Evolutionary conservation across 2,797 vertebrate genomes (phyloP).

Genomic region (Sternarchorhynchus goeldii): DNA sequence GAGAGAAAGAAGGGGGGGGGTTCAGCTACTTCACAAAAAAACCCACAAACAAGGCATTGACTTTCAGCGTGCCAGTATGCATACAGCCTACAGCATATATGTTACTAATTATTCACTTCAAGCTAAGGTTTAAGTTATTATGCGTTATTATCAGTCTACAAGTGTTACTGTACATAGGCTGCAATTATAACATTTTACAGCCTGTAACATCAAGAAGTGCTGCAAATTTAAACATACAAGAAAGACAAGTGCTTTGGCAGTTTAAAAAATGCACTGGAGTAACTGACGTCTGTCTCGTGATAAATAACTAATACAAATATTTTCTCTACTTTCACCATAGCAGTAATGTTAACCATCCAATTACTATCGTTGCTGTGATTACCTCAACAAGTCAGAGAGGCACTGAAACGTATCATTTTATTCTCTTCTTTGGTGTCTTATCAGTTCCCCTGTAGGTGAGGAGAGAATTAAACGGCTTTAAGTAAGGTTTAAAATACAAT

Average conservation of each 20-base stretch:
- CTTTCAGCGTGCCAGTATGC: not conserved
- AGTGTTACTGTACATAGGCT: no score
- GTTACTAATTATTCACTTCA: no score
- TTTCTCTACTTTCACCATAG: slow-evolving; percentile 13
- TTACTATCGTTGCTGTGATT: not conserved
- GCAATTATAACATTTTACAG: no score
- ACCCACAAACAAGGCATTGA: not conserved
- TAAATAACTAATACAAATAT: no score
- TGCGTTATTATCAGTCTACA: not conserved
- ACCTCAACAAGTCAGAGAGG: not conserved
- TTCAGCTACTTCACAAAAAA: not conserved
- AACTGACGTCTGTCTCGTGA: not conserved
- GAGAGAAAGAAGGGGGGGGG: slow-evolving; percentile 24
- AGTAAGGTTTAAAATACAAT: no score
- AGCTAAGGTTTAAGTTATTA: not conserved
- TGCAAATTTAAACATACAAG: not conserved
- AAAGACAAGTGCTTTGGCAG: not conserved
- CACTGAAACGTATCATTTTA: no score
- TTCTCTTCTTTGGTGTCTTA: no score
- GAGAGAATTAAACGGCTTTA: no score
- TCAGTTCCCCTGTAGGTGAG: no score
- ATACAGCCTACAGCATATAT: no score
- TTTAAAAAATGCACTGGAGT: no score
- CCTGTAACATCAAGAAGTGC: not conserved
- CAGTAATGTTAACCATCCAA: not conserved